Base-by-base conservation (phyloP, 2,888 invertebrate genomes). In the Microplitis deprimator region DNA sequence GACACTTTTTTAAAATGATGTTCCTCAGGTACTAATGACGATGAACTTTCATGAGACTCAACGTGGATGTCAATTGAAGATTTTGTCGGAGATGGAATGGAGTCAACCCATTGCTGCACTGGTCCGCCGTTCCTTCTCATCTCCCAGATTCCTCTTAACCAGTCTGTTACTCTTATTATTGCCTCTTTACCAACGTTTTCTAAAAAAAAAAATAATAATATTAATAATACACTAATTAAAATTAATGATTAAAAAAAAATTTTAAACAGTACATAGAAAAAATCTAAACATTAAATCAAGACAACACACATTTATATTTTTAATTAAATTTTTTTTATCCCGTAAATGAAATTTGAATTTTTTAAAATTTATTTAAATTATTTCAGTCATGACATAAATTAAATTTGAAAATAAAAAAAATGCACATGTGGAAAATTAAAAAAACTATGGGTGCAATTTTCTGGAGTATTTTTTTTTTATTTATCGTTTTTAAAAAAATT, bases 51-150 rank as follows among this genome's bases (percentile, higher is more conserved):
- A 61, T 74, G 75, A 39, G 68, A 62, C 59, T 78, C 76, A 8
- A 77, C 59, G 20, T 71, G 74, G 76, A 80, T 80, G 6, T 76
- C 80, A 5, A 80, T 69, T 60, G 83, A 72, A 17, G 79, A 74
- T 16, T 85, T 79, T 60, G 84, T 83, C 40, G 89, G 86, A 8
- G 84, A 89, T 41, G 94, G 94, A 81, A 94, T 89, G 6, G 94
- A 94, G 85, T 95, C 94, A 80, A 95, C 92, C 95, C 95, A 95
- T 90, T 94, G 94, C 86, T 95, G 94, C 73, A 95, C 93, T 40
- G 91, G 92, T 78, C 91, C 90, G 70, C 94, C 93, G 81, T 93
- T 93, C 86, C 93, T 93, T 83, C 92, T 89, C 93, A 93, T 93
- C 84, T 93, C 92, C 89, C 90, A 89, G 81, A 89, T 84, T 65